Evolutionary conservation across 2,888 invertebrate genomes (phyloP).

Genomic region (Malacosoma neustria): DNA sequence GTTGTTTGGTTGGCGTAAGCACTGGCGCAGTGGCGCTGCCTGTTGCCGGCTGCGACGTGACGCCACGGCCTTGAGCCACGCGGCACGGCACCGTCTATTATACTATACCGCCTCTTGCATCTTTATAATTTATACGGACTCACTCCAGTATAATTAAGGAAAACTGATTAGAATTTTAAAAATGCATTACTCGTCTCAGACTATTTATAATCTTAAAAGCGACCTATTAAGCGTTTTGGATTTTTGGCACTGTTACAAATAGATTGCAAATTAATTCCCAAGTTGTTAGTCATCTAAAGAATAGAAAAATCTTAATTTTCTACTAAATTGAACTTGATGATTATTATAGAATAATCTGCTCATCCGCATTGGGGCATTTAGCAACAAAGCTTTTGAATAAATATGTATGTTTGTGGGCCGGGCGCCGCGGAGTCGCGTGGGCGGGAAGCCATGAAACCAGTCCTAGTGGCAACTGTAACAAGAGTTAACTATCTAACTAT

Average conservation of each 20-base stretch:
- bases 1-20: conserved; percentile 59
- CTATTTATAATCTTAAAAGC: too few relatives aligned
- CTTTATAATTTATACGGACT: too few relatives aligned
- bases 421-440: conserved; percentile 70
- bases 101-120: conserved; percentile 22
- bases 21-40: too few relatives aligned
- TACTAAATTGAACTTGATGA: conserved; percentile 1
- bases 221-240: conserved; percentile 9
- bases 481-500: conserved; percentile 34
- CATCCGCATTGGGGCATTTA: conserved; percentile 24
- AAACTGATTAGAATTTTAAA: conserved; percentile 6
- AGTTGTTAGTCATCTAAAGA: conserved; percentile 1
- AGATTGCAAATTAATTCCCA: not conserved
- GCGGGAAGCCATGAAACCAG: conserved; percentile 72
- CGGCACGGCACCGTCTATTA: conserved; percentile 37
- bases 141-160: too few relatives aligned
- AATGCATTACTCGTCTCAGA: too few relatives aligned
- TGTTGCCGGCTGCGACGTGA: conserved; percentile 58
- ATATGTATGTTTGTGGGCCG: conserved; percentile 31
- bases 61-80: conserved; percentile 46
- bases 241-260: too few relatives aligned
- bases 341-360: not conserved
- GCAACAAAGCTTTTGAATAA: conserved; percentile 45
- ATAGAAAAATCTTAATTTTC: not conserved
- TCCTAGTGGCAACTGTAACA: conserved; percentile 43